Evolutionary conservation across 2,888 invertebrate genomes (phyloP).

Genomic region (Ophion costatus): DNA sequence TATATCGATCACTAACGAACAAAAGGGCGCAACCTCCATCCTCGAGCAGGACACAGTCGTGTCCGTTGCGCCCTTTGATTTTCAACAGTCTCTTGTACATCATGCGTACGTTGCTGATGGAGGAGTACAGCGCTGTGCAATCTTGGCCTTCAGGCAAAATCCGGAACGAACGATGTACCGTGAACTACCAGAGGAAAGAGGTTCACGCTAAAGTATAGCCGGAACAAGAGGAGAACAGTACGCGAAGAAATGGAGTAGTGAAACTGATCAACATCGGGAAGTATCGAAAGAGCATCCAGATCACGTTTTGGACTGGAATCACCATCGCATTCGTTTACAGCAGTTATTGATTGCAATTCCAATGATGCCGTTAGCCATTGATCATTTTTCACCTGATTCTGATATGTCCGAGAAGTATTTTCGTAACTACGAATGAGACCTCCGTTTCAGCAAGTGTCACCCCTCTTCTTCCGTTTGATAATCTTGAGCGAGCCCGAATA

Average conservation of each 20-base stretch:
- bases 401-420: neutral
- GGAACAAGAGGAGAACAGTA: neutral
- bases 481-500: conserved; percentile 7
- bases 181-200: neutral
- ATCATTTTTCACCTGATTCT: neutral
- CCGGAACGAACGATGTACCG: conserved; percentile 1
- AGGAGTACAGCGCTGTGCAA: conserved; percentile 16
- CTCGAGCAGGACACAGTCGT: neutral
- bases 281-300: neutral
- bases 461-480: neutral
- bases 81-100: neutral
- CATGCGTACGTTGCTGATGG: conserved; percentile 34
- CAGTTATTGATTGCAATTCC: too few species aligned
- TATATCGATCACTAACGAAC: conserved; percentile 30
- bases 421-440: neutral
- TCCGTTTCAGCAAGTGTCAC: neutral
- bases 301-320: neutral
- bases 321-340: neutral
- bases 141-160: conserved; percentile 38
- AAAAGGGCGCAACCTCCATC: conserved; percentile 3
- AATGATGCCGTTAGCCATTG: neutral
- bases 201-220: neutral
- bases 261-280: neutral
- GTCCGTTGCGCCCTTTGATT: neutral
- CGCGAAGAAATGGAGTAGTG: neutral